Base-by-base conservation (phyloP, 2,797 vertebrate genomes). In the Catharus ustulatus region DNA sequence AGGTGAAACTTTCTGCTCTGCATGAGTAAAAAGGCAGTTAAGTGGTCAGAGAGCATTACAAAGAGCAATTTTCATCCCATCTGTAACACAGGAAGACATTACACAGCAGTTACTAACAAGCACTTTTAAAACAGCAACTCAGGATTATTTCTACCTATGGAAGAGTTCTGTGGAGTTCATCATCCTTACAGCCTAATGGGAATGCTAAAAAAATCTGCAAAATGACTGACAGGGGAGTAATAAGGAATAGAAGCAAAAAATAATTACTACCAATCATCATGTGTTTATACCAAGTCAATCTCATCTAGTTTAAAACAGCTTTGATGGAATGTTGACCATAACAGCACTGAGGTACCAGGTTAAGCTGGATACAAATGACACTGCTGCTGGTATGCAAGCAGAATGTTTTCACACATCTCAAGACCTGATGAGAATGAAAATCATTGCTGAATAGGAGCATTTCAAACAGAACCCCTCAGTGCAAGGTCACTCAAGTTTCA, bases 381-480 rank as follows among this genome's bases (percentile, higher is more conserved):
- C 21, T 42, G 75, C 59, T 76, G 22, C 42, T 67, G 23, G 15
- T 36, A 22, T 2, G 13, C 52, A 78, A 69, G 79, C 1, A 61
- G 17, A 38, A 54, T 4, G 21, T 32, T 68, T 45, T 24, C 58
- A 48, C 12, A 0, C 0, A 0, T 24, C 67, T 78, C 43, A 12
- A n/a, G 57, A 77, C 14, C 27, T 11, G 23, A 34, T 9, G 13
- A 73, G 40, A 68, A 57, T 2, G 27, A 64, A 71, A 76, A 45
- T 17, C 27, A 29, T 8, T 22, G 24, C 51, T 45, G 11, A 59
- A 30, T 0, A 29, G 24, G 42, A 5, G 13, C 0, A 3, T 19
- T 85, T 75, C 52, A 76, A 90, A 79, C 13, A 57, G 52, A 83
- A 83, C 43, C 9, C 32, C 51, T 23, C 5, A 0, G 23, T 9